A percentile compares a stretch with the other conserved stretches of the same genome.
Evolutionary conservation across 2,113 vertebrate species (phyloP).

Genomic region (Glaucidium brasilianum): DNA sequence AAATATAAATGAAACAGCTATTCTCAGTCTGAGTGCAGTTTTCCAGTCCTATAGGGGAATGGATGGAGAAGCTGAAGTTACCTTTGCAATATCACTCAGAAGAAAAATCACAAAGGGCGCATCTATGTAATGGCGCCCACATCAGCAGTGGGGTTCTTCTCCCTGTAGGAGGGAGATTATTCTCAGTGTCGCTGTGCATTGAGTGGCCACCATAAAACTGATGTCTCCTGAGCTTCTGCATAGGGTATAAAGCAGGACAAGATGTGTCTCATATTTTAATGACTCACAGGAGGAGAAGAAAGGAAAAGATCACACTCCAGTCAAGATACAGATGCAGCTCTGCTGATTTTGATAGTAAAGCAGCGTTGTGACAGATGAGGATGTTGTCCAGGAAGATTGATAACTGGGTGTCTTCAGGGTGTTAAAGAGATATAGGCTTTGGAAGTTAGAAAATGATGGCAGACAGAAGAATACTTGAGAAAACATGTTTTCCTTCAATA

Average conservation of each 20-base stretch:
- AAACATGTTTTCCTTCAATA: neutral
- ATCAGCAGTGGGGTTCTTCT: neutral
- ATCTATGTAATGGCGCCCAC: neutral
- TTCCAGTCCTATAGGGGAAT: neutral
- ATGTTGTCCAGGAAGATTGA: neutral
- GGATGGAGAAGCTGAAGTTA: neutral
- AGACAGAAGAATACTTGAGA: accelerated
- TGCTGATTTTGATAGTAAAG: neutral
- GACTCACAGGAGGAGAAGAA: neutral
- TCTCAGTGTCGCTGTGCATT: neutral
- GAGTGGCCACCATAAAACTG: neutral
- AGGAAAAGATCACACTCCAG: neutral
- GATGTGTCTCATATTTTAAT: neutral
- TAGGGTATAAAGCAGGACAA: neutral
- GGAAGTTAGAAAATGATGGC: neutral
- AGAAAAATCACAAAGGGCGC: neutral
- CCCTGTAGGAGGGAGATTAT: accelerated
- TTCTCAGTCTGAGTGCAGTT: neutral
- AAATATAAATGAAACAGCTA: neutral
- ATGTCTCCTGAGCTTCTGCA: neutral
- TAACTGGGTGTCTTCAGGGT: accelerated
- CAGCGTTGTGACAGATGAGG: neutral
- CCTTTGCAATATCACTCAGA: neutral
- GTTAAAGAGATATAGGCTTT: neutral
- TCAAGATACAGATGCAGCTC: neutral